Conservation (phyloP, 1,140 invertebrate genomes). For the Scaptomyza graminum region DNA sequence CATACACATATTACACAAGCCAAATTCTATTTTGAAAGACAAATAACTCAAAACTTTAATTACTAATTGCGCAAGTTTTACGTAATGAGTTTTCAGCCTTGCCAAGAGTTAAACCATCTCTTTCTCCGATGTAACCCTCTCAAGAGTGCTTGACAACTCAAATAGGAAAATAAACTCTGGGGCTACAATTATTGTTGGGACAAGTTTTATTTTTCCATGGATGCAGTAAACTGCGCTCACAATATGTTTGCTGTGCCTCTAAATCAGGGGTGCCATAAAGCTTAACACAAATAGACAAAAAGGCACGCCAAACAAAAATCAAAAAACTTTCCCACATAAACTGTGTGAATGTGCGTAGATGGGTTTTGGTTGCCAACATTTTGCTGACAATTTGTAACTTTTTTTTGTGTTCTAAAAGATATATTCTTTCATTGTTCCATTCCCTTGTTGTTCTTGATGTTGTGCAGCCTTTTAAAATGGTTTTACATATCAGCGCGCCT, state of each 20-base stretch:
- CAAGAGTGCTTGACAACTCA: conserved; percentile 34
- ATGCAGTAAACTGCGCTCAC: conserved; percentile 28
- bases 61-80: conserved; percentile 3
- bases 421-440: conserved; percentile 62
- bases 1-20: too few relatives aligned
- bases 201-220: conserved; percentile 7
- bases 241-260: conserved; percentile 35
- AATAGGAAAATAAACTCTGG: conserved; percentile 37
- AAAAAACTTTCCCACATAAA: conserved; percentile 20
- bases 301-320: conserved; percentile 37
- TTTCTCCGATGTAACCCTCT: not conserved
- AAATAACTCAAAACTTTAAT: conserved; percentile 1
- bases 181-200: conserved; percentile 20
- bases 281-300: conserved; percentile 38
- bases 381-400: conserved; percentile 69
- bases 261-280: conserved; percentile 41
- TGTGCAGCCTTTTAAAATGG: conserved; percentile 46
- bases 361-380: conserved; percentile 60
- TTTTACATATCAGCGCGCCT: conserved; percentile 76
- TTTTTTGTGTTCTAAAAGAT: conserved; percentile 48
- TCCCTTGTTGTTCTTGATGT: conserved; percentile 8
- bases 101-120: conserved; percentile 12
- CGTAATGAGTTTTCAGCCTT: conserved; percentile 2
- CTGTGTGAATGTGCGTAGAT: not conserved
- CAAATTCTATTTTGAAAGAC: conserved; percentile 6